Evolutionary conservation across 2,888 invertebrate genomes (phyloP), one percentile per base, ranked within the genome.

Genomic region (Biston betularia): DNA sequence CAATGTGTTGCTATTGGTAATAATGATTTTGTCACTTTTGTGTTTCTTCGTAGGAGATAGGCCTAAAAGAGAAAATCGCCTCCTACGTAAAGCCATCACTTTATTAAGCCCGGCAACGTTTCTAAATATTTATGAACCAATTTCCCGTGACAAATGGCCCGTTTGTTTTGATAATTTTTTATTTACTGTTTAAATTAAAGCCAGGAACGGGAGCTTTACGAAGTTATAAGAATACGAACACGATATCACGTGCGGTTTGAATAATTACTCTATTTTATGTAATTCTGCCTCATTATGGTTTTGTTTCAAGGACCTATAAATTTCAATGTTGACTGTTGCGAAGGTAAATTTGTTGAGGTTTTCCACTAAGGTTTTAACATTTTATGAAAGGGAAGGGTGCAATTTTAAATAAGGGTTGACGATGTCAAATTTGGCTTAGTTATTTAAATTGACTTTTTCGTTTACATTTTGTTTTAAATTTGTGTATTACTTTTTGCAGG

Each of bases 71-170:
- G 33, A 49, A 58, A 59, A 49, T 65, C 59, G 14, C 59, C 38
- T 49, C 60, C 82, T 79, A 74, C 81, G 80, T 82, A 79, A 80
- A 80, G 78, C 78, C 72, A 79, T 78, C 75, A 77, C 75, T 79
- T 79, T 80, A 84, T 78, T 77, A 81, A 79, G 79, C 79, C 70
- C 75, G 76, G 75, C 79, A 84, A 81, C 76, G 70, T 79, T 78
- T 64, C 72, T 83, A 79, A 82, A 86, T 87, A 86, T 86, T 86
- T 86, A 88, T 85, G 82, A 85, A 80, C 79, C 83, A 86, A 83
- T 87, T 87, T 81, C 74, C 73, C 75, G 65, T 73, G 77, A 79
- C 70, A 85, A 84, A 84, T 81, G 78, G 78, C 68, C 61, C 70
- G 73, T 80, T 83, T 79, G 79, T 80, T 79, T 77, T 79, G 79